phyloP scores from a whole-genome alignment of 2,797 vertebrate genomes.

The Allenopithecus nigroviridis region DNA sequence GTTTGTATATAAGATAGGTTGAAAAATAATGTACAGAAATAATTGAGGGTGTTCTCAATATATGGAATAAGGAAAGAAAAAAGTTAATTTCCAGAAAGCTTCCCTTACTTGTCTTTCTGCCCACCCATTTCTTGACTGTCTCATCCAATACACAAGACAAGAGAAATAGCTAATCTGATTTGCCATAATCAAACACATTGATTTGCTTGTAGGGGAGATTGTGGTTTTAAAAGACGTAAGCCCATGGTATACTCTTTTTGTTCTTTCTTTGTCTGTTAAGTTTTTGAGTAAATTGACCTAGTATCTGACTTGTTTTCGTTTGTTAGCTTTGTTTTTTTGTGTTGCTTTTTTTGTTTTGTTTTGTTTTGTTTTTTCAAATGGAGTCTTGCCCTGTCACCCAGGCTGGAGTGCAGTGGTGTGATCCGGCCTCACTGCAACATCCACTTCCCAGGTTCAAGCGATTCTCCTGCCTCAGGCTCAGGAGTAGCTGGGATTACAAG shows the following conservation, averaged over 20 bases:
- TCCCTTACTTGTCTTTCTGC: background rate
- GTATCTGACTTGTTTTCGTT: no score
- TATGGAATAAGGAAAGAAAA: background rate
- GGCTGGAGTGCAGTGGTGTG: no score
- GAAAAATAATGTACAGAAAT: background rate
- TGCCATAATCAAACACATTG: background rate
- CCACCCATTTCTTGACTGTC: background rate
- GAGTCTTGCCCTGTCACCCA: no score
- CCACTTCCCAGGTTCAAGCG: rapidly evolving
- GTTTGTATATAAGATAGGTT: background rate
- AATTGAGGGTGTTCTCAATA: background rate
- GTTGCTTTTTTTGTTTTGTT: no score
- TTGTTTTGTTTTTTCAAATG: no score
- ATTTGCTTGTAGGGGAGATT: background rate
- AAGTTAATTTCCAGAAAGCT: background rate
- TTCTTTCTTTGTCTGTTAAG: background rate
- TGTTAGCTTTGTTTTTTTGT: no score
- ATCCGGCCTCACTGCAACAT: no score
- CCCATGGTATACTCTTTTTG: background rate
- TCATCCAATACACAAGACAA: background rate
- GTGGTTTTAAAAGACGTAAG: background rate
- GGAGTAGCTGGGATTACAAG: no score
- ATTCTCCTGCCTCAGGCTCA: no score
- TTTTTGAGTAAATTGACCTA: background rate
- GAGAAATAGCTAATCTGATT: background rate